Evolutionary conservation across 2,888 invertebrate species (phyloP), one percentile per base, ranked within the genome.

Genomic region (Alloscopus bannaensis): DNA sequence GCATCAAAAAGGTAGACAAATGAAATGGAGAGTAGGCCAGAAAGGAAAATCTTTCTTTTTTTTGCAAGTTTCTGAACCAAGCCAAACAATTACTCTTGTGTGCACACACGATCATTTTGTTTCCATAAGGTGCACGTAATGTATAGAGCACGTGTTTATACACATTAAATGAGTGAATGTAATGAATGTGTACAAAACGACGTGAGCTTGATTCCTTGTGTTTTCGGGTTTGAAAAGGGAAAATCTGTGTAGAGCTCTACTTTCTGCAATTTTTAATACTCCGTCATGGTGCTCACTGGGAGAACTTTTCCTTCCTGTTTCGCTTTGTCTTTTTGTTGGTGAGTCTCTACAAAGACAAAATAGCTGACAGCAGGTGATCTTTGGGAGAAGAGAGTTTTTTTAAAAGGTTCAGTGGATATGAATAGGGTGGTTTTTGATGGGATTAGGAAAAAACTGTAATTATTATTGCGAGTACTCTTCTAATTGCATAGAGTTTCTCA

Each of bases 241-340:
- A 45, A 55, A 64, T 65, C n/a, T n/a, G n/a, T n/a, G n/a, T n/a
- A 42, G 18, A 71, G 60, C 55, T 73, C 55, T 29, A 65, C 64
- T 72, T 64, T 72, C 31, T 42, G 40, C 13, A 45, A 6, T 52
- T 22, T 62, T 72, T 72, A 65, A 65, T 73, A 42, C 31, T 20
- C 47, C 28, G 55, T 31, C 18, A 28, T 60, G 8, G 28, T 2
- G 42, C 50, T 31, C n/a, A 22, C 28, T n/a, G n/a, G 36, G 26
- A 26, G 36, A 8, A 8, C 13, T 31, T 29, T 31, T 59, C 59
- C 29, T 52, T 55, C 40, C 62, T 64, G 52, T 64, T 62, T 36
- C 8, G 20, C 64, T 65, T 73, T 42, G 40, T 40, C 40, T n/a
- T 26, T 62, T 62, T 26, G n/a, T 40, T 40, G 24, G 40, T 62